Base-by-base conservation (phyloP, 2,113 vertebrate species). In the Gambusia affinis region DNA sequence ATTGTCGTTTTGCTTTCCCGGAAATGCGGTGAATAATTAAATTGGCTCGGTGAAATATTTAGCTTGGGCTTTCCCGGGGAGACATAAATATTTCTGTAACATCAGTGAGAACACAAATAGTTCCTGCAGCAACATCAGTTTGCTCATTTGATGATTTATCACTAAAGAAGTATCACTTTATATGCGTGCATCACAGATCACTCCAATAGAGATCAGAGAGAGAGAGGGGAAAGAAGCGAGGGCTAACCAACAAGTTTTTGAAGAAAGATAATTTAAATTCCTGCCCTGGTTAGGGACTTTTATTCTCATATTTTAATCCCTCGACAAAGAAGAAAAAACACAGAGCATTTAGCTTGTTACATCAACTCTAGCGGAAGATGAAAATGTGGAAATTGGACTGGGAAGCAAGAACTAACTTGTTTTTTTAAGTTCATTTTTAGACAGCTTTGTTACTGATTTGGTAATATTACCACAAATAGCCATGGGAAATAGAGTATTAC, bases 31-130 rank as follows among this genome's bases (percentile, higher is more conserved):
- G 57, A 89, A 86, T 88, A 85, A 88, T 90, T 88, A 70, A 88
- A 89, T 78, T 89, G 76, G 54, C 74, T 51, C 37, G 57, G 63
- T 71, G 67, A 86, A 84, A 86, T 91, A 90, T 89, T 81, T 80
- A 86, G 63, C 80, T 84, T 86, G 28, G 71, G 67, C 69, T 82
- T 83, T 76, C 79, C 72, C 75, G 83, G 70, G 81, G 79, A 75
- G 64, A 68, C 57, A 89, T 88, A 83, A 86, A 87, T 89, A 87
- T 91, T 86, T 87, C 75, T 83, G 60, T 80, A 81, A 86, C 78
- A 85, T 83, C 81, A 76, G 6, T 47, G 66, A 66, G 64, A 87
- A 80, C 72, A 85, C 57, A 87, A 83, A 89, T 73, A 75, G 64
- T 73, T 75, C 47, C 67, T 65, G 44, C 64, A 60, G 73, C 73